These are phyloP conservation scores for Rhynchomys soricoides DNA, from an alignment of 2,113 vertebrate genomes.

Conservation along the genomic window DNA sequence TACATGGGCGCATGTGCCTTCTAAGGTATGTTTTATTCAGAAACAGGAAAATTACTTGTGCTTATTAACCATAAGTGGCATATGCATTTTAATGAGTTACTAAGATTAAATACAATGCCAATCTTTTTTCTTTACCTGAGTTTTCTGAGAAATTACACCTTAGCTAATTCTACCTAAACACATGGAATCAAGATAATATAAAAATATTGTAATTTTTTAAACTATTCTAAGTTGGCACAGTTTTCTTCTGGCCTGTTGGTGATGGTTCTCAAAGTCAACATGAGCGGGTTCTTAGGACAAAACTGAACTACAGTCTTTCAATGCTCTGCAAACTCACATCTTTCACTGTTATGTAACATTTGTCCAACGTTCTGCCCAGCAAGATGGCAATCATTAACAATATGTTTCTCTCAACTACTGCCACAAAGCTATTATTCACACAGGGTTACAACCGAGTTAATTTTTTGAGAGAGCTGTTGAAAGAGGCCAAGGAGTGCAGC, in stretches of 20 bases:
- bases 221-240: background rate
- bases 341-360: conserved; percentile 80
- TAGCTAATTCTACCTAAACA: background rate
- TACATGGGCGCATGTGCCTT: background rate
- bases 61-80: background rate
- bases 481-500: conserved; percentile 75
- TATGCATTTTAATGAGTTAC: background rate
- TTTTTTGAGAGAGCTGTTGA: conserved; percentile 83
- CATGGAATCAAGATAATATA: background rate
- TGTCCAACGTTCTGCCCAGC: conserved; percentile 75
- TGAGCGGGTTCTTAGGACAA: conserved; percentile 23
- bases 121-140: background rate
- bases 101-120: conserved; percentile 5
- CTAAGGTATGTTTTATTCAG: background rate
- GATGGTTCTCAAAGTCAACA: conserved; percentile 49
- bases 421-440: conserved; percentile 78
- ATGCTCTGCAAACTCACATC: conserved; percentile 45
- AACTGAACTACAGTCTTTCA: conserved; percentile 60
- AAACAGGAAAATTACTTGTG: background rate
- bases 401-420: conserved; percentile 82
- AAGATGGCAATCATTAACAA: conserved; percentile 85
- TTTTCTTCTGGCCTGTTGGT: conserved; percentile 34
- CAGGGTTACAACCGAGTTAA: conserved; percentile 86
- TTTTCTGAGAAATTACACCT: background rate
- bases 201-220: background rate